Evolutionary conservation across 2,888 invertebrate species (phyloP), one percentile per base, ranked within the genome.

Genomic region (Globia sparganii): DNA sequence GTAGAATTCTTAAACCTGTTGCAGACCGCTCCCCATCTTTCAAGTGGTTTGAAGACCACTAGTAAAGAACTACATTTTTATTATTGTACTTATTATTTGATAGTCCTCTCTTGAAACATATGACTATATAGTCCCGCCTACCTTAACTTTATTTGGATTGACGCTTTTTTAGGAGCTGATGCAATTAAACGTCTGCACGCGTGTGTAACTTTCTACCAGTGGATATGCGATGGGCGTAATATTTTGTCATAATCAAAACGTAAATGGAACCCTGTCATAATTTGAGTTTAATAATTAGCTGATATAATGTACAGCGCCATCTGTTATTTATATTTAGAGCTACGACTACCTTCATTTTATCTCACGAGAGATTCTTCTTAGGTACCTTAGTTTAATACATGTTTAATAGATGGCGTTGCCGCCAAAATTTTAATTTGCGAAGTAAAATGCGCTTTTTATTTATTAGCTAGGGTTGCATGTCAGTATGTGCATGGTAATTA

Each of bases 401-500:
- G 0, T 13, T 11, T 2, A 31, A 61, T 5, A 88, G 87, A 80
- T 87, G 88, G 78, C 86, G 70, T 1, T 78, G 15, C 72, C 1
- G 3, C 21, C 58, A 72, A 77, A 64, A 64, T 6, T 15, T 13
- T 34, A 37, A 11, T 21, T 25, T 0, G 3, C 37, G 0, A 13
- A 72, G 37, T 49, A 75, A 61, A 80, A 71, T 76, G 61, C 70
- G 13, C 72, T 80, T 78, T 76, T 75, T 83, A 66, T 46, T 74
- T 25, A 77, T 77, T 83, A 80, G 77, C 81, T 75, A 58, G 58
- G 72, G 75, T 87, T 86, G 88, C 89, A 88, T 87, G 89, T 84
- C 77, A 77, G 80, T 73, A 82, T 79, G 80, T 88, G 88, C 88
- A 89, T 90, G 83, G 69, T 85, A 86, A 87, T 86, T 58, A 78